phyloP scores from a whole-genome alignment of 2,797 vertebrate genomes.

The Lithobates pipiens region DNA sequence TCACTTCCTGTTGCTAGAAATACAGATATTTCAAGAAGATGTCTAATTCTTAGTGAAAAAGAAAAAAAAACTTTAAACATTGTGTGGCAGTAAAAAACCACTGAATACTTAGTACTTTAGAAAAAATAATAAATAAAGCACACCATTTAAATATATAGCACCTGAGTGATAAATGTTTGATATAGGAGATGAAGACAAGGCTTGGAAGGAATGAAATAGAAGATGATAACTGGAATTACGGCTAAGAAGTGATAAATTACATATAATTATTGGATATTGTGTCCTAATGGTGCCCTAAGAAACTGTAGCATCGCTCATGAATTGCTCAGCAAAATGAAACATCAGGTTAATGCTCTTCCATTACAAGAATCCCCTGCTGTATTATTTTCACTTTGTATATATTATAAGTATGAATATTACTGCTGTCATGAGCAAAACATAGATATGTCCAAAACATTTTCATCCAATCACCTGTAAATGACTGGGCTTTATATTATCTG shows the following conservation, averaged over 20 bases:
- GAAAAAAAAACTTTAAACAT: neutral
- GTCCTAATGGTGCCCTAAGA: neutral
- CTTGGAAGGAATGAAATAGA: neutral
- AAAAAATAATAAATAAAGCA: conserved; percentile 61
- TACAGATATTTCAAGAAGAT: no score
- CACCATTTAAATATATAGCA: neutral
- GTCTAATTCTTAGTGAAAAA: no score
- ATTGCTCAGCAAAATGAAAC: neutral
- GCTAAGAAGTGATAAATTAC: neutral
- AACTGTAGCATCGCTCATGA: conserved; percentile 64
- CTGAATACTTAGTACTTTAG: neutral
- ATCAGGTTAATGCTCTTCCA: neutral
- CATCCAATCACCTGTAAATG: neutral
- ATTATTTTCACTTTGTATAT: conserved; percentile 4
- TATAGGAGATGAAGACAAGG: neutral
- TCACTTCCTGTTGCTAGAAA: no score
- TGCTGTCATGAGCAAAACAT: neutral
- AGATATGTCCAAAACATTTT: neutral
- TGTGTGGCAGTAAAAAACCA: no score
- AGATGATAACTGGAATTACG: neutral
- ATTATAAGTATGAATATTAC: neutral
- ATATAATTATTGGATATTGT: neutral
- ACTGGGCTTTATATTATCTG: neutral
- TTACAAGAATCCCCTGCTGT: neutral
- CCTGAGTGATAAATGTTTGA: neutral